phyloP scores from a whole-genome alignment of 2,113 vertebrate genomes.

The Myrmophylax atrothorax region DNA sequence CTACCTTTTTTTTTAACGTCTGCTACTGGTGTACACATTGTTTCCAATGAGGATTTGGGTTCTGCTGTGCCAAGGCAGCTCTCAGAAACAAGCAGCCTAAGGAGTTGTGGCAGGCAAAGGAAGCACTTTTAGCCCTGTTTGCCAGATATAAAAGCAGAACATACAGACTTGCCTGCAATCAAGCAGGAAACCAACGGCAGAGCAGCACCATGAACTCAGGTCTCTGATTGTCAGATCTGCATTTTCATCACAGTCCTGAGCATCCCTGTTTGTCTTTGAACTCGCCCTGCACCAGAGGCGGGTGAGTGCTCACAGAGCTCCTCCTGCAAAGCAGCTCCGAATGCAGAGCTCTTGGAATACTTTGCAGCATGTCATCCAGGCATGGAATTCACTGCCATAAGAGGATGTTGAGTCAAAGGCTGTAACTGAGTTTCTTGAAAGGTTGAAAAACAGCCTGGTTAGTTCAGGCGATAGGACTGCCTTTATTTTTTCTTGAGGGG shows the following conservation, averaged over 20 bases:
- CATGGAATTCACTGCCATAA: slow-evolving; percentile 5
- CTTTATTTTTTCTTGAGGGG: not conserved
- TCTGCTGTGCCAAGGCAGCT: not conserved
- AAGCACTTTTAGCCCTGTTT: not conserved
- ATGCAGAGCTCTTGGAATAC: not conserved
- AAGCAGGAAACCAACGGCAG: not conserved
- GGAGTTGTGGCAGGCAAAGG: not conserved
- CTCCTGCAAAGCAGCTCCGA: not conserved
- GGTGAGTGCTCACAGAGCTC: not conserved
- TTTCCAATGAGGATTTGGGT: not conserved
- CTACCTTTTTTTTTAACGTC: too few relatives aligned
- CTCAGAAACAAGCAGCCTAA: slow-evolving; percentile 11
- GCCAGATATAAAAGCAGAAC: not conserved
- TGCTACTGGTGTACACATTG: not conserved
- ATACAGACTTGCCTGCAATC: not conserved
- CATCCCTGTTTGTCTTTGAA: not conserved
- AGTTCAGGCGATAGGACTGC: not conserved
- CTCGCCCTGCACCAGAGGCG: not conserved
- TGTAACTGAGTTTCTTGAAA: not conserved
- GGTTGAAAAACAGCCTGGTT: not conserved
- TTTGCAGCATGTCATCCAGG: not conserved
- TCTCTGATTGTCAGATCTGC: not conserved
- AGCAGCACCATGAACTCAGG: not conserved
- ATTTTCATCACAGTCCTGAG: not conserved
- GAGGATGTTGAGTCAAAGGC: not conserved